These are phyloP conservation scores for Wasmannia auropunctata DNA, from an alignment of 1,140 invertebrate genomes.

Conservation along the genomic window DNA sequence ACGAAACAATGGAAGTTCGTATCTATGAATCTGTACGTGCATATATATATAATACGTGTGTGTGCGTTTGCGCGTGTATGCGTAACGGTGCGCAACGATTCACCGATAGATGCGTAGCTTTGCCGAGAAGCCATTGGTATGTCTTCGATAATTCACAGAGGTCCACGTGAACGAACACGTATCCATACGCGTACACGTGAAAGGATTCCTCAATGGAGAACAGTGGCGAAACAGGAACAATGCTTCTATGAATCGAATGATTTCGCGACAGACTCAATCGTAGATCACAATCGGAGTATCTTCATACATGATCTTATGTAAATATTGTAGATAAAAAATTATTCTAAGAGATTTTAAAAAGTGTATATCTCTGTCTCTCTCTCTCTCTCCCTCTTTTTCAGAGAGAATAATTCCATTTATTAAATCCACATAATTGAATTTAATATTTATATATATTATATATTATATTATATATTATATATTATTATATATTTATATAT, in stretches of 20 bases:
- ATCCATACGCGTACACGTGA: slow-evolving; percentile 64
- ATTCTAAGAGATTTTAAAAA: background rate
- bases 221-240: background rate
- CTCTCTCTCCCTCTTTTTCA: too few relatives aligned
- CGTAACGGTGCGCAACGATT: slow-evolving; percentile 42
- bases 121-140: slow-evolving; percentile 51
- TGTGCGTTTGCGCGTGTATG: background rate
- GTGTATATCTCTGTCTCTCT: too few relatives aligned
- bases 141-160: slow-evolving; percentile 49
- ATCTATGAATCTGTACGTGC: background rate
- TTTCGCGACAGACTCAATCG: background rate
- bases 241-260: slow-evolving; percentile 47
- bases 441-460: background rate
- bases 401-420: background rate
- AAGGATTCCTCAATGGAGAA: slow-evolving; percentile 58
- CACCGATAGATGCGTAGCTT: slow-evolving; percentile 45
- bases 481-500: too few relatives aligned
- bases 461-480: too few relatives aligned
- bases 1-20: slow-evolving; percentile 18
- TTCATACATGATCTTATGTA: background rate
- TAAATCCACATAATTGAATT: background rate
- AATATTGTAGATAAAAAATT: slow-evolving; percentile 16
- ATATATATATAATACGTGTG: background rate
- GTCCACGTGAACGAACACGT: slow-evolving; percentile 56
- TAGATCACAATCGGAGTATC: background rate